These are phyloP conservation scores for Dicrurus megarhynchus DNA, from an alignment of 2,113 vertebrate genomes.

Conservation along the genomic window DNA sequence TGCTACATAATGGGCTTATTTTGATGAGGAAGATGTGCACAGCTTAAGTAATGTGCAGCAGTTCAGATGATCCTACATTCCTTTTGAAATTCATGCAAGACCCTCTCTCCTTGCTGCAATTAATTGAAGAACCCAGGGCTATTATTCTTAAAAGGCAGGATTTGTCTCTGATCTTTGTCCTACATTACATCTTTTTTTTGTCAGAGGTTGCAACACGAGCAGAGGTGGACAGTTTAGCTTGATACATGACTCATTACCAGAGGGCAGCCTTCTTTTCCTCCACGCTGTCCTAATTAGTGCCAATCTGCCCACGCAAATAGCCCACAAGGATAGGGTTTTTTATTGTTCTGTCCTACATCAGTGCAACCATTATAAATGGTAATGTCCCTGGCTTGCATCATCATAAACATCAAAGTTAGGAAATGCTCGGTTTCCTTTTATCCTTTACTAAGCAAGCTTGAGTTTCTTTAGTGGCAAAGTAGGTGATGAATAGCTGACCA, in stretches of 20 bases:
- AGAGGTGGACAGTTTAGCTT: background rate
- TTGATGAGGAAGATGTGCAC: background rate
- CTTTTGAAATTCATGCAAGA: conserved; percentile 34
- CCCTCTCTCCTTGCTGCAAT: background rate
- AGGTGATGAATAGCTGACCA: background rate
- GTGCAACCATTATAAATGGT: background rate
- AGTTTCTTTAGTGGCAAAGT: background rate
- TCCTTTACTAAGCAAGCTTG: background rate
- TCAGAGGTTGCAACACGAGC: background rate
- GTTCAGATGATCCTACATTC: background rate
- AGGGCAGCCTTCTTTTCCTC: background rate
- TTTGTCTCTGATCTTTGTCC: conserved; percentile 32
- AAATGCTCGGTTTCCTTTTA: background rate
- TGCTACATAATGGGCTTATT: conserved; percentile 33
- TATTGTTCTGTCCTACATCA: background rate
- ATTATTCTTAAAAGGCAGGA: background rate
- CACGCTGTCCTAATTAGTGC: background rate
- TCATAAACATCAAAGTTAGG: background rate
- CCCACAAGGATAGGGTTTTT: background rate
- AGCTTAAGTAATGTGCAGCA: background rate
- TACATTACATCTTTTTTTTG: background rate
- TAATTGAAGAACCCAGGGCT: conserved; percentile 28
- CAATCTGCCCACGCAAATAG: background rate
- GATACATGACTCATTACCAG: background rate
- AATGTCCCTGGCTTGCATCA: background rate